Evolutionary conservation across 2,113 vertebrate genomes (phyloP).

Genomic region (Anoplopoma fimbria): DNA sequence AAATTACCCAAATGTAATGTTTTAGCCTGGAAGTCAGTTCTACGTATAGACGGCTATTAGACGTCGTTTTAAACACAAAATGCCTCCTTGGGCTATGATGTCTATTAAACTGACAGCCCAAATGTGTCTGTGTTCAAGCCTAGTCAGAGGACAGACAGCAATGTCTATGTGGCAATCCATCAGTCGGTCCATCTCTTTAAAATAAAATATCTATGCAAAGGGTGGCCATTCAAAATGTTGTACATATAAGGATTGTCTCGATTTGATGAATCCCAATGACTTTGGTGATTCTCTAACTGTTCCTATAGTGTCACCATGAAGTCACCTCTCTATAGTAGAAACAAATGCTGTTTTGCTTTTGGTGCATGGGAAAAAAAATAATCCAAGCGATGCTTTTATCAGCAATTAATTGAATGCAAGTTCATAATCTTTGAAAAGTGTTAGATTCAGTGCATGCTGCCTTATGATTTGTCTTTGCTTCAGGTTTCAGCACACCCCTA

Average conservation of each 20-base stretch:
- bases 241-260: not conserved
- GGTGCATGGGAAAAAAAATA: no score
- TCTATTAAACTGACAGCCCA: no score
- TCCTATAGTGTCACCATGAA: not conserved
- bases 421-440: not conserved
- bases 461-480: not conserved
- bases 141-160: no score
- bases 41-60: no score
- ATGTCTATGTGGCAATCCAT: no score
- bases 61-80: not conserved
- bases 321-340: not conserved
- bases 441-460: not conserved
- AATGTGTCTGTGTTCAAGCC: not conserved
- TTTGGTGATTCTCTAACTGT: not conserved
- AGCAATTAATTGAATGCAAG: not conserved
- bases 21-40: no score
- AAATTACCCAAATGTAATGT: no score
- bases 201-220: not conserved
- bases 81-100: no score
- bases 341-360: not conserved
- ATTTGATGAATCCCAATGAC: not conserved
- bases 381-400: not conserved
- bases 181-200: not conserved
- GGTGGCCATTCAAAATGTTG: not conserved
- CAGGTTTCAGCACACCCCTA: no score